Evolutionary conservation across 2,888 invertebrate species (phyloP), one percentile per base, ranked within the genome.

Genomic region (Pantelozetes paolii): DNA sequence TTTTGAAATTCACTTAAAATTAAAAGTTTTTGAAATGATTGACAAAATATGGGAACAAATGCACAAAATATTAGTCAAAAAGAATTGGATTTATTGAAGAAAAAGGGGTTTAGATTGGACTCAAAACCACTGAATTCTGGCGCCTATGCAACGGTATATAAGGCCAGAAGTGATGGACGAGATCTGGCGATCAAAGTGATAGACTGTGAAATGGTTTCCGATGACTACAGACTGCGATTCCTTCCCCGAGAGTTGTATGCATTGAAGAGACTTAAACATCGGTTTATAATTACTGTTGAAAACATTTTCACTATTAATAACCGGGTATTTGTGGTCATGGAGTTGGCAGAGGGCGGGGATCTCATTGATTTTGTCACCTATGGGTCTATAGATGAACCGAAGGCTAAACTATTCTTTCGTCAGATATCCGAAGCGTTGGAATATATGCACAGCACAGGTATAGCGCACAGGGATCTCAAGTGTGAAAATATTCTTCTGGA

Each of bases 401-500:
- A 80, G 71, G 81, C 84, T 5, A 84, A 82, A 76, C 77, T 79
- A 57, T 83, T 83, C 78, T 86, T 79, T 79, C 83, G 83, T 70
- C 85, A 86, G 80, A 80, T 87, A 57, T 82, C 84, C 0, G 82
- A 83, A 5, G 87, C 86, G 0, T 82, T 87, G 2, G 80, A 83
- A 71, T 87, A 87, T 79, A 82, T 87, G 45, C 87, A 87, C 79
- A 81, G 81, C 11, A 79, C 82, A 74, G 84, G 86, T 77, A 83
- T 87, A 45, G 85, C 86, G 8, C 87, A 87, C 79, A 86, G 95
- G 71, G 91, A 92, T 82, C 83, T 92, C 78, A 92, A 92, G 82
- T 91, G 91, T 81, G 91, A 92, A 83, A 92, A 92, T 81, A 81
- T 77, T 11, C 71, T 78, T 57, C 54, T 78, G 20, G 62, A 75